Evolutionary conservation across 2,797 vertebrate species (phyloP).

Genomic region (Clarias platycephalus): DNA sequence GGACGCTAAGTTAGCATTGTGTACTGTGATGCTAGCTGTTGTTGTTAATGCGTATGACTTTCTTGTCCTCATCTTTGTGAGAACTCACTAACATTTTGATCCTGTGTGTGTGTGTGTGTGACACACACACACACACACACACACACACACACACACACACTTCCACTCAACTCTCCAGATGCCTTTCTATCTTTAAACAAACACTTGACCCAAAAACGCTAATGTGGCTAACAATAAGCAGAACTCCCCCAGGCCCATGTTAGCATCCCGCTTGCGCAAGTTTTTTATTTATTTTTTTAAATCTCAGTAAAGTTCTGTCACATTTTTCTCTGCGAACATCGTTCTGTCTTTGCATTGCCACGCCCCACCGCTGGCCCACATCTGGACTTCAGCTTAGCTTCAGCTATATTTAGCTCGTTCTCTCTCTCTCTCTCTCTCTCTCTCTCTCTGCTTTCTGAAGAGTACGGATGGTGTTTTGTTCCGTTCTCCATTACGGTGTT

Average conservation of each 20-base stretch:
- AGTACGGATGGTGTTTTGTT: constrained; percentile 31
- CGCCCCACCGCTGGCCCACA: constrained; percentile 27
- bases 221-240: background rate
- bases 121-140: constrained; percentile 14
- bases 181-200: constrained; percentile 32
- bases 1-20: background rate
- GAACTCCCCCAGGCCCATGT: background rate
- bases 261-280: background rate
- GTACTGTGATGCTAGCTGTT: background rate
- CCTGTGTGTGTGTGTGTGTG: no score
- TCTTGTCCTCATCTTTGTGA: background rate
- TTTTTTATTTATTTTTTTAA: background rate
- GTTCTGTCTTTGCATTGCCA: background rate
- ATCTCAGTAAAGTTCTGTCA: background rate
- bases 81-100: background rate
- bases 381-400: constrained; percentile 26
- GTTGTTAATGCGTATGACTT: background rate
- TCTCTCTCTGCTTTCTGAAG: constrained; percentile 14
- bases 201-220: constrained; percentile 25
- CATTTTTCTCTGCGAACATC: background rate
- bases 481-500: constrained; percentile 48
- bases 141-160: constrained; percentile 5
- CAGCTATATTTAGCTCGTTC: constrained; percentile 29
- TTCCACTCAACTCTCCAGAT: constrained; percentile 15
- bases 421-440: background rate